Conservation (phyloP, 2,797 vertebrate genomes). For the Melanogrammus aeglefinus region DNA sequence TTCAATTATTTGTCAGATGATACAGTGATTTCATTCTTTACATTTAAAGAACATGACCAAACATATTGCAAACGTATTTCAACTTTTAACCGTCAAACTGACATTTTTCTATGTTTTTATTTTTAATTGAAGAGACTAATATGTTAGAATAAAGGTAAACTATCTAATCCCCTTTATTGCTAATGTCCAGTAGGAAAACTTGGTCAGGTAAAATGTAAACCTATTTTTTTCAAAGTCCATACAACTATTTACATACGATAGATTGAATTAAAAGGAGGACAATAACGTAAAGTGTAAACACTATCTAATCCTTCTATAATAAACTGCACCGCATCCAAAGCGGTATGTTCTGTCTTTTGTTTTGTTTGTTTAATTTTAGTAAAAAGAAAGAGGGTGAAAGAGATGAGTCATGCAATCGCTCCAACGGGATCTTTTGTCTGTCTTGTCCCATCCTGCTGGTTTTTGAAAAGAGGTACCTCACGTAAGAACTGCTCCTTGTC, state of each 20-base stretch:
- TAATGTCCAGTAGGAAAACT: background rate
- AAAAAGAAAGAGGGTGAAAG: too few relatives aligned
- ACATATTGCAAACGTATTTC: background rate
- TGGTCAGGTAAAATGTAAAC: background rate
- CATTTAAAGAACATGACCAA: background rate
- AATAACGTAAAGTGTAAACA: too few relatives aligned
- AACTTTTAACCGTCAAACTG: background rate
- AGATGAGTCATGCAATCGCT: background rate
- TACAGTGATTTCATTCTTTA: background rate
- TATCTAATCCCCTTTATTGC: background rate
- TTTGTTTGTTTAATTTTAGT: too few relatives aligned
- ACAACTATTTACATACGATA: too few relatives aligned
- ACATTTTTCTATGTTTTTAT: background rate
- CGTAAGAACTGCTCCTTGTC: constrained; percentile 23
- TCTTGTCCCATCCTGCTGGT: background rate
- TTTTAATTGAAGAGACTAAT: background rate
- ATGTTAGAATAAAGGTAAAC: background rate
- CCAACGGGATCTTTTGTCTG: background rate
- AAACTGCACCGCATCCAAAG: background rate
- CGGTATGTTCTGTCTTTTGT: too few relatives aligned
- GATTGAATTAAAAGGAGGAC: too few relatives aligned
- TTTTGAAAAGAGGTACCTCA: background rate
- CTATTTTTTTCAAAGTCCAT: too few relatives aligned
- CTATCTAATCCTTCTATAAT: background rate
- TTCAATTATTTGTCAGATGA: background rate